Evolutionary conservation across 2,888 invertebrate species (phyloP).

Genomic region (Drosophila parthenogenetica): DNA sequence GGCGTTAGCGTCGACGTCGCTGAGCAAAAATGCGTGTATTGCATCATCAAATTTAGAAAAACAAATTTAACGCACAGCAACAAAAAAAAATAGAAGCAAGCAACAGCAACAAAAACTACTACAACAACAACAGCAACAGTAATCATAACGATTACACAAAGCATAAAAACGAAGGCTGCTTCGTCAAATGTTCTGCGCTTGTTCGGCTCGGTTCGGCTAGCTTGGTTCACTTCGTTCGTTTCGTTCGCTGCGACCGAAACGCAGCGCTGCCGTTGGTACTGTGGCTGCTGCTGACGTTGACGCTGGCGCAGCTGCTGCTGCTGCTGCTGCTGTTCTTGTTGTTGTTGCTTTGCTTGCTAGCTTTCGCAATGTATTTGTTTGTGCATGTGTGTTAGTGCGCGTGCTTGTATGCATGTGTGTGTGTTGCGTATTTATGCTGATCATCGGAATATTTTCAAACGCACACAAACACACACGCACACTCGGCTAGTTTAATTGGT

Average conservation of each 20-base stretch:
- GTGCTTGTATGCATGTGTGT: constrained; percentile 43
- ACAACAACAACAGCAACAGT: constrained; percentile 16
- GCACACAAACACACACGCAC: constrained; percentile 29
- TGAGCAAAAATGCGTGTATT: constrained; percentile 72
- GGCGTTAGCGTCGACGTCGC: constrained; percentile 29
- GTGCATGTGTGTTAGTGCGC: constrained; percentile 47
- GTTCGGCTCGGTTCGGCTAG: background rate
- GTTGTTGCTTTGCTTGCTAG: constrained; percentile 37
- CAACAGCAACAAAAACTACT: background rate
- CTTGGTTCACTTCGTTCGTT: constrained; percentile 15
- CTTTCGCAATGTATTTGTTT: constrained; percentile 39
- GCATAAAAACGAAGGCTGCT: constrained; percentile 47
- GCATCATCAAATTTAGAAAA: constrained; percentile 78
- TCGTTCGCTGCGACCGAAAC: constrained; percentile 41
- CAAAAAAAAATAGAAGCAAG: constrained; percentile 4
- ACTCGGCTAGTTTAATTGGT: constrained; percentile 57
- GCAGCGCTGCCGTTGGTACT: constrained; percentile 43
- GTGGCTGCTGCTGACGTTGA: constrained; percentile 32
- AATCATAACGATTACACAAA: constrained; percentile 50
- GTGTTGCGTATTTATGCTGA: constrained; percentile 76
- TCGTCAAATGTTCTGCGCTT: constrained; percentile 27
- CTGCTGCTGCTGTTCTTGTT: constrained; percentile 43
- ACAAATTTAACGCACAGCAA: constrained; percentile 66
- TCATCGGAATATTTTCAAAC: constrained; percentile 71
- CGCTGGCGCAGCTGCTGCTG: constrained; percentile 21